These are phyloP conservation scores for Oceanodroma tethys DNA, from an alignment of 2,113 vertebrate genomes.

Conservation along the genomic window DNA sequence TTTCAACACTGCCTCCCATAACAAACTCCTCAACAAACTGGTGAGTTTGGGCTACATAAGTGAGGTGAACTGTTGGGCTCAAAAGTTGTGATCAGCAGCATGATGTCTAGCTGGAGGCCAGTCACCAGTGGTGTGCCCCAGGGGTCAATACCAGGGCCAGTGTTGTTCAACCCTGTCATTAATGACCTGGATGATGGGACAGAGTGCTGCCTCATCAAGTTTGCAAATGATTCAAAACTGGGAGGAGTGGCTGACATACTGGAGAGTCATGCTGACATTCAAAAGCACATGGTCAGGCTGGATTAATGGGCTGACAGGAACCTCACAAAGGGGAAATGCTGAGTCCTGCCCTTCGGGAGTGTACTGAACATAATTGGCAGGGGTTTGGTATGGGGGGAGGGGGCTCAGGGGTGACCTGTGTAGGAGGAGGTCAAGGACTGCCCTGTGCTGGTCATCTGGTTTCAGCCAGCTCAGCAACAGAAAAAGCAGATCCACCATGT, in stretches of 20 bases:
- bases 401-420: not conserved
- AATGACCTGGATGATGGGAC: not conserved
- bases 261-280: not conserved
- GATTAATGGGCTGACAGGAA: not conserved
- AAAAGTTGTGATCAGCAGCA: not conserved
- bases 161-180: not conserved
- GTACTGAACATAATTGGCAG: not conserved
- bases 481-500: not conserved
- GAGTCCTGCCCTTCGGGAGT: not conserved
- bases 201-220: not conserved
- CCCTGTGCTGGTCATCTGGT: not conserved
- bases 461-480: not conserved
- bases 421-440: not conserved
- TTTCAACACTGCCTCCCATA: not conserved
- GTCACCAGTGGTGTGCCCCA: not conserved
- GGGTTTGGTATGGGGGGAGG: not conserved
- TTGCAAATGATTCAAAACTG: not conserved
- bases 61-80: not conserved
- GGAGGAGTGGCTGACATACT: not conserved
- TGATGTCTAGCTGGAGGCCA: not conserved
- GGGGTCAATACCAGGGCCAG: not conserved
- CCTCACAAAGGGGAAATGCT: not conserved
- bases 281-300: not conserved
- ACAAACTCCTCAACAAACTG: not conserved
- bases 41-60: rapidly evolving